These are phyloP conservation scores for Torymus auratus DNA, from an alignment of 2,888 invertebrate species.

Conservation along the genomic window DNA sequence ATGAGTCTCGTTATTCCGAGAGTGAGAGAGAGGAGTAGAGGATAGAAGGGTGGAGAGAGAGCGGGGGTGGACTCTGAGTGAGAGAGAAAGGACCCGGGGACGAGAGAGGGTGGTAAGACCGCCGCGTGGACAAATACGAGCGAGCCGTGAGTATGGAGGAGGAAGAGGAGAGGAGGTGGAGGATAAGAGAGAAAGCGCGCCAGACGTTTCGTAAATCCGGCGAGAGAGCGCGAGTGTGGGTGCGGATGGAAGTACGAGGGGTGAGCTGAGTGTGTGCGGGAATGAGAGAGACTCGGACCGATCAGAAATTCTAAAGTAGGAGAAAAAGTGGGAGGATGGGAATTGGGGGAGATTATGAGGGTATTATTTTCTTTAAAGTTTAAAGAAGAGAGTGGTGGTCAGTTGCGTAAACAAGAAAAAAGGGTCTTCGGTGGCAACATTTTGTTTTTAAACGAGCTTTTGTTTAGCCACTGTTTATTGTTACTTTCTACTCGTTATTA, in stretches of 20 bases:
- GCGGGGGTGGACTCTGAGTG: conserved; percentile 52
- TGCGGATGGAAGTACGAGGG: not conserved
- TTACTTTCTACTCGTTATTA: no score
- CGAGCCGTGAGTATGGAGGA: not conserved
- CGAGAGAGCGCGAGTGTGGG: conserved; percentile 11
- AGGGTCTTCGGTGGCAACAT: no score
- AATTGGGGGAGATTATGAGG: not conserved
- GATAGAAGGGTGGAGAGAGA: conserved; percentile 62
- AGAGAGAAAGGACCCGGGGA: conserved; percentile 48
- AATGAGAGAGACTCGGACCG: not conserved
- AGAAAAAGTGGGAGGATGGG: not conserved
- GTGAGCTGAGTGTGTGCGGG: conserved; percentile 1
- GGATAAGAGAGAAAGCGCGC: conserved; percentile 61
- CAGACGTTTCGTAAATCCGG: conserved; percentile 43
- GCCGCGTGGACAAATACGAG: conserved; percentile 63
- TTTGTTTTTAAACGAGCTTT: no score
- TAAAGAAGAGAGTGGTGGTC: not conserved
- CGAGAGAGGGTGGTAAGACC: conserved; percentile 58
- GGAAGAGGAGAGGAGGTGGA: conserved; percentile 47
- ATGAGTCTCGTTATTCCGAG: conserved; percentile 76
- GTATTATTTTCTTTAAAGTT: not conserved
- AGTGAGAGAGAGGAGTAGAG: conserved; percentile 61
- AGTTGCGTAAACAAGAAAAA: not conserved
- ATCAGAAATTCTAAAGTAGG: conserved; percentile 29
- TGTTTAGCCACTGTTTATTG: no score